Base-by-base conservation (phyloP, 2,113 vertebrate species). In the Spilogale gracilis region DNA sequence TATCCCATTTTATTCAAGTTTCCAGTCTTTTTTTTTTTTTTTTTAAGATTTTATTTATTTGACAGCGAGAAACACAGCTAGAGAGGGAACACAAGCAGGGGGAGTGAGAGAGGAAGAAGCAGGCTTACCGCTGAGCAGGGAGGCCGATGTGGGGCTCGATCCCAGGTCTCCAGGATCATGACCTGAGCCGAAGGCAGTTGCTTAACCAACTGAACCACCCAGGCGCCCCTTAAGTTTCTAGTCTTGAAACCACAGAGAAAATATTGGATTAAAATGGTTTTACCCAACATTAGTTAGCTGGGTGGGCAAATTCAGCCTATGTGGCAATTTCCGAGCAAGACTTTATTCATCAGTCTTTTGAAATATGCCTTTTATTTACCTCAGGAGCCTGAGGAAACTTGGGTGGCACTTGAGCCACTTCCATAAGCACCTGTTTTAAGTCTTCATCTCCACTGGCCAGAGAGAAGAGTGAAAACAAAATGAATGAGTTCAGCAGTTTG, bases 391-490 rank as follows among this genome's bases (percentile, higher is more conserved):
- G 45, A 76, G 74, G 58, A 73, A 52, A 69, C 18, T 14, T 23
- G 32, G 50, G 43, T 32, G 38, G 11, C 38, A 13, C 21, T 38
- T 82, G 9, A 73, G 50, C 14, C n/a, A 61, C 63, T 63, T 71
- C 38, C 61, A 16, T 38, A 50, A 20, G 56, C 12, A 85, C 11
- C 48, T 69, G n/a, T 20, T 94, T 2, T 56, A 60, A 71, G n/a
- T 82, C 43, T 73, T 97, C 56, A 43, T 45, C 69, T 81, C 11
- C 43, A 78, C 9, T 65, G 52, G 58, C 65, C 82, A 84, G 73
- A 74, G 4, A 84, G 54, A 94, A 93, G 43, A 67, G 20, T 60
- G 38, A 82, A 89, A 97, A 85, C 58, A 69, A 56, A 94, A 45
- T 79, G 78, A 89, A 43, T 48, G 20, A 60, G 12, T 81, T 92